Evolutionary conservation across 2,888 invertebrate genomes (phyloP), one percentile per base, ranked within the genome.

Genomic region (Thereva nobilitata): DNA sequence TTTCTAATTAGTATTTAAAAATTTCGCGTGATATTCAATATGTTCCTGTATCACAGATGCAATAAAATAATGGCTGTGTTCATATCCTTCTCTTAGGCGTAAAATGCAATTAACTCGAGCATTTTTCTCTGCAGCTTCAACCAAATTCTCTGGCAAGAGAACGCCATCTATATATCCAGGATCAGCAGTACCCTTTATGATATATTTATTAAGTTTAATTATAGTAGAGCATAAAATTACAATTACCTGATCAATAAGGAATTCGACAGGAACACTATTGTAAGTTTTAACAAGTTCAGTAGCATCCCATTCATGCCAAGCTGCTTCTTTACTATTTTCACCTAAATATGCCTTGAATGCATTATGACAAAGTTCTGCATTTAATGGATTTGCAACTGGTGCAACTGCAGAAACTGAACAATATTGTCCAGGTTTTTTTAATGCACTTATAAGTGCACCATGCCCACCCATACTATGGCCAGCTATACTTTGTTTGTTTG

Each of bases 391-490:
- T 72, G 90, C 89, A 75, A 98, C 96, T 0, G 99, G 97, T 4
- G 98, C 89, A 84, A 99, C 97, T 4, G 95, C 96, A 70, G 97
- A 96, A 0, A 96, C 95, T 6, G 91, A 88, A 75, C 87, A 87
- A 81, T 92, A 98, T 67, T 89, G 82, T n/a, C 92, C 92, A 8
- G 97, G 97, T 81, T 95, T 95, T 80, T 93, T 92, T 49, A 99
- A 81, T 4, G 92, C 91, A 76, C 92, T 91, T 63, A 95, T 88
- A 54, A 98, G 79, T 10, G 97, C 97, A 40, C 99, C 98, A 82
- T 98, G 97, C 34, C 98, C 98, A 68, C 98, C 98, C 98, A 99
- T 99, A 77, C 97, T 96, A 74, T 92, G 92, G 0, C 92, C 93
- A 86, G 89, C 90, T 68, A 93, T 91, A 8, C 91, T 90, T 74